A percentile compares a stretch with the other conserved stretches of the same genome.
Evolutionary conservation across 2,113 vertebrate species (phyloP).

Genomic region (Ailurus styani): DNA sequence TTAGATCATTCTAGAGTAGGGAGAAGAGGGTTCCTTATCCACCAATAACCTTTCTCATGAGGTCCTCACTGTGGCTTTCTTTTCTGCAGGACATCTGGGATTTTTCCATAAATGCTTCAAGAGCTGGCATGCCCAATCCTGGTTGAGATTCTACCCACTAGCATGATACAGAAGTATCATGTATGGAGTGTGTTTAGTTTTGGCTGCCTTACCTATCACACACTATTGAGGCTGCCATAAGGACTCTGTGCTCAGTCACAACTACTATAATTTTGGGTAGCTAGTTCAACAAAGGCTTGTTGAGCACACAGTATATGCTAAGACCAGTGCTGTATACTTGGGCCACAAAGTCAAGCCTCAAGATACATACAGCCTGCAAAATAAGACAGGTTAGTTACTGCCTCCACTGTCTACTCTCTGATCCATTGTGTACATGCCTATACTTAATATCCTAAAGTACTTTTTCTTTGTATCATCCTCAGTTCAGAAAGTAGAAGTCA

Average conservation of each 20-base stretch:
- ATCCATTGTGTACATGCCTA: not conserved
- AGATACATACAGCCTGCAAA: not conserved
- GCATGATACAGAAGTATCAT: not conserved
- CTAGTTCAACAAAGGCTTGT: not conserved
- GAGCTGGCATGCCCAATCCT: not conserved
- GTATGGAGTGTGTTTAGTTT: not conserved
- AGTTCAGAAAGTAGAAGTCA: not conserved
- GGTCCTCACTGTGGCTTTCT: not conserved
- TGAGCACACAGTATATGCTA: not conserved
- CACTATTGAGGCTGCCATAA: not conserved
- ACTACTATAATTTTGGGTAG: not conserved
- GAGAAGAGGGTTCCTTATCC: not conserved
- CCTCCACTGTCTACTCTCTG: not conserved
- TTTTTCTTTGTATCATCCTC: not conserved
- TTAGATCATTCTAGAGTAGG: not conserved
- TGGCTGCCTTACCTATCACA: too few species aligned
- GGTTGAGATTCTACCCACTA: not conserved
- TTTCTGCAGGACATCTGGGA: not conserved
- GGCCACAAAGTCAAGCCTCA: not conserved
- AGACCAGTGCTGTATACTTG: not conserved
- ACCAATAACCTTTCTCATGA: not conserved
- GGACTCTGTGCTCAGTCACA: not conserved
- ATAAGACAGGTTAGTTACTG: not conserved
- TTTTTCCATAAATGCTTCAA: not conserved
- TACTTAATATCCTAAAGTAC: not conserved